Conservation (phyloP, 2,797 vertebrate species). For the Borostomias antarcticus region DNA sequence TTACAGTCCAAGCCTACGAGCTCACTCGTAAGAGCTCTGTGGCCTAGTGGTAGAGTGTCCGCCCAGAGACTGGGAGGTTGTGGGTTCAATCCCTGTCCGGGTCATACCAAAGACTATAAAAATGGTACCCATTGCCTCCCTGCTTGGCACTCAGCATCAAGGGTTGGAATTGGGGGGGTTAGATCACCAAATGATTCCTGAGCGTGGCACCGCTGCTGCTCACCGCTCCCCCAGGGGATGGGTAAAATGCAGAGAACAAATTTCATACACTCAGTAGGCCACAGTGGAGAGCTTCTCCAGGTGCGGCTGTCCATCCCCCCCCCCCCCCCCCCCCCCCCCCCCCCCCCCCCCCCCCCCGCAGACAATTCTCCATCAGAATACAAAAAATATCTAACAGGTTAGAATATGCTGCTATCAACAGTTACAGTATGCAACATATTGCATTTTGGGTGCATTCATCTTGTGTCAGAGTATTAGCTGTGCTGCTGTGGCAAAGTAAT, state of each 20-base stretch:
- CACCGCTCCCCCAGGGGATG: too few relatives aligned
- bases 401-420: constrained; percentile 18
- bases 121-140: too few relatives aligned
- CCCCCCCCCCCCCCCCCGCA: background rate
- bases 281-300: background rate
- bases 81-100: too few relatives aligned
- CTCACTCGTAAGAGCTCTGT: constrained; percentile 8
- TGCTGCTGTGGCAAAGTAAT: constrained; percentile 35
- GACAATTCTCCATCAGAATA: background rate
- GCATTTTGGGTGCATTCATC: constrained; percentile 28
- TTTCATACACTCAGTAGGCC: too few relatives aligned
- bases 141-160: too few relatives aligned
- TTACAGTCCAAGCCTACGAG: background rate
- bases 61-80: background rate
- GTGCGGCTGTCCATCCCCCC: background rate
- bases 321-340: too few relatives aligned
- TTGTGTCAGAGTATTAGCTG: constrained; percentile 28
- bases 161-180: too few relatives aligned
- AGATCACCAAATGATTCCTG: too few relatives aligned
- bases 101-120: too few relatives aligned
- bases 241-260: too few relatives aligned
- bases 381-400: constrained; percentile 12
- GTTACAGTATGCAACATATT: constrained; percentile 12
- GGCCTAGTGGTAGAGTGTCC: background rate
- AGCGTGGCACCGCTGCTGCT: too few relatives aligned